Evolutionary conservation across 2,888 invertebrate genomes (phyloP).

Genomic region (Scaptomyza flava): DNA sequence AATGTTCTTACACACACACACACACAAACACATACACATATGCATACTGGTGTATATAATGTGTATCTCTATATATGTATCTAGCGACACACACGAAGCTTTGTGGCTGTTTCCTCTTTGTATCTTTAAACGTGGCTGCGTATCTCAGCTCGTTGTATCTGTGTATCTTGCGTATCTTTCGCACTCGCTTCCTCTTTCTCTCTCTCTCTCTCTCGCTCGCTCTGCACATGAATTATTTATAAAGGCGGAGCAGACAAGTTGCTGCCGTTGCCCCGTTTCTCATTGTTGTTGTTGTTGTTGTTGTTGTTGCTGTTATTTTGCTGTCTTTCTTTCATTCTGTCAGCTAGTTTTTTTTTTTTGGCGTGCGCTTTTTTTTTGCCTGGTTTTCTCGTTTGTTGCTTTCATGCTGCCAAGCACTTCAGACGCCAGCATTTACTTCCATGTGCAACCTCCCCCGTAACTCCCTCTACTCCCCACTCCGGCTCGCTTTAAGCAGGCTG

Average conservation of each 20-base stretch:
- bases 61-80: background rate
- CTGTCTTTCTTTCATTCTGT: conserved; percentile 52
- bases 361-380: conserved; percentile 44
- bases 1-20: conserved; percentile 59
- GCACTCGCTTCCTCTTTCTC: conserved; percentile 65
- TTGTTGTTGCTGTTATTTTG: conserved; percentile 30
- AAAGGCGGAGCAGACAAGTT: conserved; percentile 85
- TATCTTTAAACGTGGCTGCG: conserved; percentile 72
- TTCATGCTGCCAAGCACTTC: conserved; percentile 68
- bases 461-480: background rate
- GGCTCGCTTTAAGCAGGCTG: conserved; percentile 22
- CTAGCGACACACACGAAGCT: conserved; percentile 45
- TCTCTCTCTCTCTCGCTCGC: conserved; percentile 51
- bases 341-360: conserved; percentile 24
- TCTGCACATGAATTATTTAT: conserved; percentile 84
- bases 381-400: conserved; percentile 62
- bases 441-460: conserved; percentile 43
- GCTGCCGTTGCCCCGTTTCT: conserved; percentile 68
- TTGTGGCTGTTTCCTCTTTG: conserved; percentile 63
- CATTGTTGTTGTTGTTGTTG: conserved; percentile 50
- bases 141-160: conserved; percentile 51
- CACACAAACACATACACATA: background rate
- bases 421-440: conserved; percentile 75
- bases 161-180: conserved; percentile 76
- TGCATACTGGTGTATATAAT: conserved; percentile 4